Base-by-base conservation (phyloP, 2,113 vertebrate genomes). In the Oryzias woworae region DNA sequence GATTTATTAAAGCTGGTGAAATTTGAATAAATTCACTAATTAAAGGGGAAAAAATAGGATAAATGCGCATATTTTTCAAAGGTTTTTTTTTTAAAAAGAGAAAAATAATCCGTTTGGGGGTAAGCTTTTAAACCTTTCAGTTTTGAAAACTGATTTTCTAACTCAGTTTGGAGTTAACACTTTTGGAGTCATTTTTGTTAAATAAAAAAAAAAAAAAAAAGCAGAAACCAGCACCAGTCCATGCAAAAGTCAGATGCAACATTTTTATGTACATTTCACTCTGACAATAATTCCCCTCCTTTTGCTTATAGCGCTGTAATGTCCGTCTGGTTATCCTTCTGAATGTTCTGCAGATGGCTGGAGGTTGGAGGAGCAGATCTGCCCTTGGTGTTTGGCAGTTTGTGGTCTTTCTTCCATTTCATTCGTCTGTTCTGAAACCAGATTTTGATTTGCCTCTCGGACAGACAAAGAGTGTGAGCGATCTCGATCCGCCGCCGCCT, bases 371-470 rank as follows among this genome's bases (percentile, higher is more conserved):
- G 90, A 16, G 95, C 92, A 14, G 96, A 96, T 77, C 96, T 96
- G 85, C 96, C 96, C 87, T 99, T 99, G 77, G 96, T 99, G 89
- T 99, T 99, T 67, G 97, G 97, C 58, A 99, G 93, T 92, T 99
- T 99, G 91, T 99, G 97, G 69, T 99, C 97, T 90, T 99, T 99
- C 94, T 99, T 99, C 96, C 96, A 99, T 91, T 99, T 99, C 97
- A 99, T 99, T 89, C 97, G 93, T 86, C 97, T 92, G 91, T 99
- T 99, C 81, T 99, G 96, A 91, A 99, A 98, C 97, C 97, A 99
- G 92, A 99, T 99, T 93, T 99, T 99, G 84, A 99, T 99, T 87
- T 99, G 97, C 88, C 97, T 95, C 77, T 99, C 97, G 43, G 97
- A 99, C 62, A 99, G 95, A 89, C 95, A 97, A 81, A 99, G 91